Base-by-base conservation (phyloP, 2,797 vertebrate genomes). In the Intellagama lesueurii region DNA sequence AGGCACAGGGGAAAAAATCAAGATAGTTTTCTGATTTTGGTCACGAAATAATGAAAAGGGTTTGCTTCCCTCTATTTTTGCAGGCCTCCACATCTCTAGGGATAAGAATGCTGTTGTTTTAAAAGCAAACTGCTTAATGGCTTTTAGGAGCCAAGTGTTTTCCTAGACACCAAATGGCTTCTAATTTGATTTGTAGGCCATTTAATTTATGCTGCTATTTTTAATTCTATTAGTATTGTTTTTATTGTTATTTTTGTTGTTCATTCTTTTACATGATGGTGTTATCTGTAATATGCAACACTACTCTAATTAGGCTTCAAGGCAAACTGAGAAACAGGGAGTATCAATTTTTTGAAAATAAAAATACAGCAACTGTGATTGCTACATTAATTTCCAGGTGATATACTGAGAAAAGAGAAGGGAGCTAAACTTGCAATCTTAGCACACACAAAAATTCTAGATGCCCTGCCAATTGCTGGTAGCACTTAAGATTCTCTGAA, bases 401-500 rank as follows among this genome's bases (percentile, higher is more conserved):
- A 40, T 30, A 22, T n/a, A 16, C 16, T 60, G 22, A 72, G 68
- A 72, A 24, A 30, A 9, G 22, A 30, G 11, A 60, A 40, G 35
- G 77, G 47, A 72, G 76, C 22, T 81, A 30, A 60, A 32, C 28
- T 80, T 76, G 35, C 60, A 30, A 16, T 30, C 44, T 78, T 83
- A 24, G 56, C 87, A 30, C 17, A 26, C 60, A 64, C 12, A 66
- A n/a, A 26, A 30, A 17, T 49, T 28, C 12, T 64, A 85, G 69
- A 64, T 40, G 1, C 7, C 52, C 68, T 73, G 66, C 35, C 83
- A 66, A 81, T 75, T 47, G 35, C 68, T 66, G 60, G 83, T 26
- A 75, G 77, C 83, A 75, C 44, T 85, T 81, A 30, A 30, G 24
- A 85, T 85, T 75, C 76, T 64, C 68, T 47, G 44, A 72, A 56